Conservation (phyloP, 2,888 invertebrate genomes). For the Galerucella pusilla region DNA sequence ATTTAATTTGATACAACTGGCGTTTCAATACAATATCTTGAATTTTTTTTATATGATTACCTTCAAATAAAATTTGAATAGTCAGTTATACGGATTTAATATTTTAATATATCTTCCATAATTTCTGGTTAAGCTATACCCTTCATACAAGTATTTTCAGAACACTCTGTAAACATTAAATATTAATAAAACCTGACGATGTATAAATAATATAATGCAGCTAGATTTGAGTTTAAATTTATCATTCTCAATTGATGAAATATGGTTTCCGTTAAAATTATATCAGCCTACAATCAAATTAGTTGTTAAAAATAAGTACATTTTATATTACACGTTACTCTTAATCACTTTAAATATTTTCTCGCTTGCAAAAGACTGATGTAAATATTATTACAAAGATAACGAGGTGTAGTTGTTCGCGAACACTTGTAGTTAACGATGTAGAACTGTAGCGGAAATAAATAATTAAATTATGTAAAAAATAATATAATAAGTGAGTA, state of each 20-base stretch:
- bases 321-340: neutral
- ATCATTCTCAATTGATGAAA: no score
- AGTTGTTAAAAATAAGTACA: neutral
- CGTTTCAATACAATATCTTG: no score
- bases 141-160: neutral
- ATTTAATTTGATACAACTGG: no score
- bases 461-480: neutral
- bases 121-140: no score
- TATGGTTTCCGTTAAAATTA: neutral
- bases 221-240: conserved; percentile 10
- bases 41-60: no score
- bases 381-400: conserved; percentile 22
- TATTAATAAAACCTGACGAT: neutral
- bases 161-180: neutral
- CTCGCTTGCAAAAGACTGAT: conserved; percentile 32
- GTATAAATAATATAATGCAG: neutral
- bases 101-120: no score
- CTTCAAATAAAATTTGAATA: no score
- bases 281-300: neutral
- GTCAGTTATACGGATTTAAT: no score
- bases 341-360: conserved; percentile 1
- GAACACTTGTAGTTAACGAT: conserved; percentile 10
- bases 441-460: neutral
- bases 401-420: neutral
- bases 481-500: neutral